Conservation (phyloP, 92 coral and sea anemone genomes). For the Phenganax stokvisi region DNA sequence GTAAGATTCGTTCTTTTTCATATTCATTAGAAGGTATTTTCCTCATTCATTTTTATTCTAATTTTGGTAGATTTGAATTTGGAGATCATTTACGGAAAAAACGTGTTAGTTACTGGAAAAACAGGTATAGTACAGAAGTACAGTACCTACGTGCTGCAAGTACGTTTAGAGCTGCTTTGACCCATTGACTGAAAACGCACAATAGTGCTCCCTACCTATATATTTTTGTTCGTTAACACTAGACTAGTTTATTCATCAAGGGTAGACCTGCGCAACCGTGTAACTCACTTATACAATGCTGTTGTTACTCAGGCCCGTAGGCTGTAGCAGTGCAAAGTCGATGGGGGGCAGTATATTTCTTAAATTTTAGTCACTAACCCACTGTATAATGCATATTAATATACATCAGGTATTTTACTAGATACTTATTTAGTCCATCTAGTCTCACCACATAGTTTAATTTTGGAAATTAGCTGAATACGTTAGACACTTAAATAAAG, state of each 20-base stretch:
- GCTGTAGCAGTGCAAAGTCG: not conserved
- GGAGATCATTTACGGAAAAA: slow-evolving; percentile 57
- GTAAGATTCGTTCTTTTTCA: not conserved
- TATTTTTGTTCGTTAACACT: not conserved
- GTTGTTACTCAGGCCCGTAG: not conserved
- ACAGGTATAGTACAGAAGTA: slow-evolving; percentile 49
- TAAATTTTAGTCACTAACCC: too few species aligned
- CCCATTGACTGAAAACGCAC: not conserved
- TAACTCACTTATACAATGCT: too few species aligned
- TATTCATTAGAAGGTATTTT: not conserved
- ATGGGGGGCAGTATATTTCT: not conserved
- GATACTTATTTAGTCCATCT: too few species aligned
- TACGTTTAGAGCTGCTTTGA: too few species aligned
- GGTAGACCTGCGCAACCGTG: too few species aligned
- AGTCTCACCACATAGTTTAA: too few species aligned
- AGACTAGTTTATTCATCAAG: not conserved
- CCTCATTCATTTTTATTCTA: not conserved
- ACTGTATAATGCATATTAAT: too few species aligned
- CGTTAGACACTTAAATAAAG: too few species aligned
- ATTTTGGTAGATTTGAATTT: slow-evolving; percentile 55
- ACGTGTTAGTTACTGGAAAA: slow-evolving; percentile 78
- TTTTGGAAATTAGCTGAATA: too few species aligned
- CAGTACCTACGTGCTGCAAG: too few species aligned
- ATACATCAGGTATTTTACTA: too few species aligned
- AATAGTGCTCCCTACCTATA: not conserved